These are phyloP conservation scores for Silurus asotus DNA, from an alignment of 2,113 vertebrate species.

Conservation along the genomic window DNA sequence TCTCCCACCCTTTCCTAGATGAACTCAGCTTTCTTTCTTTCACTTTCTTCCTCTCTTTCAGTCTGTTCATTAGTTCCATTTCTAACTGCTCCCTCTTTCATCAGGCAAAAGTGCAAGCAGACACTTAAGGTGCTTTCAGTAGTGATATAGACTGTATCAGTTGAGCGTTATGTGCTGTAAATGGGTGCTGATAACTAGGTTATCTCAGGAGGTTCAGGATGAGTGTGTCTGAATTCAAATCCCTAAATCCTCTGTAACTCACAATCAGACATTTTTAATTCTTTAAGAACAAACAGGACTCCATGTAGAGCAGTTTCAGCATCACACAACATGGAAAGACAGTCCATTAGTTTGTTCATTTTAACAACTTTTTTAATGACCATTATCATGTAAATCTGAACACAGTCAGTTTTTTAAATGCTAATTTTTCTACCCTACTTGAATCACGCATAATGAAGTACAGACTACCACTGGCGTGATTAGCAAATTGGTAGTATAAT, in stretches of 20 bases:
- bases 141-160: slow-evolving; percentile 18
- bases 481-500: background rate
- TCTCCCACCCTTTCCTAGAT: slow-evolving; percentile 58
- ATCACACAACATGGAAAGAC: background rate
- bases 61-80: background rate
- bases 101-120: slow-evolving; percentile 10
- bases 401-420: slow-evolving; percentile 18
- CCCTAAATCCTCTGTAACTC: background rate
- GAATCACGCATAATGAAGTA: slow-evolving; percentile 4
- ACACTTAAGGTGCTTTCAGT: slow-evolving; percentile 30
- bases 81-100: background rate
- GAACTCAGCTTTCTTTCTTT: background rate
- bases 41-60: slow-evolving; percentile 7
- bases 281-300: background rate
- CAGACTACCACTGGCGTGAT: slow-evolving; percentile 16
- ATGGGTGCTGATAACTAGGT: slow-evolving; percentile 23
- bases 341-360: background rate
- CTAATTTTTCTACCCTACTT: slow-evolving; percentile 20
- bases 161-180: slow-evolving; percentile 17
- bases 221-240: slow-evolving; percentile 12
- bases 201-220: slow-evolving; percentile 13
- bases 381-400: slow-evolving; percentile 2
- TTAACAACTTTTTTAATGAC: background rate
- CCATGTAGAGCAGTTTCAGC: background rate
- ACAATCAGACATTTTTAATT: slow-evolving; percentile 10